Percentiles rank a stretch among this genome's conserved stretches.
phyloP scores from a whole-genome alignment of 2,797 vertebrate species.

The Strix occidentalis region DNA sequence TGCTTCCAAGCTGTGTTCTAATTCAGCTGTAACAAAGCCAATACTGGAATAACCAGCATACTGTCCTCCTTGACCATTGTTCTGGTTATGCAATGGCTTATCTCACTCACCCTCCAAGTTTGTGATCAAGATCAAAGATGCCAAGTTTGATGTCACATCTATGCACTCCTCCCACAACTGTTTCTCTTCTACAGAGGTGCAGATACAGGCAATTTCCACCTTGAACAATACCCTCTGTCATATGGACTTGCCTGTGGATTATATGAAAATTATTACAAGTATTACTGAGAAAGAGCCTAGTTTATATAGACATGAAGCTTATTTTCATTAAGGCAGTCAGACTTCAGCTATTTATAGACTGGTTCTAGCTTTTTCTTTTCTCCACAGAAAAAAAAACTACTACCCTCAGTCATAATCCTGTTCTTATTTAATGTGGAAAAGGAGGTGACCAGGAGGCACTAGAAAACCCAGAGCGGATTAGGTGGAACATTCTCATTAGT shows the following conservation, averaged over 20 bases:
- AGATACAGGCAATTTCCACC: not conserved
- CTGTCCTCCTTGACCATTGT: not conserved
- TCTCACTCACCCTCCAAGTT: not conserved
- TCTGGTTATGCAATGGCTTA: not conserved
- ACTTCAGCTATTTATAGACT: not conserved
- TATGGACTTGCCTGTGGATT: not conserved
- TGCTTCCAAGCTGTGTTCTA: not conserved
- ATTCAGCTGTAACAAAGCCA: not conserved
- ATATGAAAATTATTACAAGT: not conserved
- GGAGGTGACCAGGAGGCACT: not conserved
- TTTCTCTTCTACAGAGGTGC: not conserved
- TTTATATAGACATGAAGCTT: not conserved
- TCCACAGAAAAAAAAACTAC: not conserved
- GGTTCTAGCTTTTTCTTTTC: not conserved
- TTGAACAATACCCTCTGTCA: not conserved
- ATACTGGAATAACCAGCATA: not conserved
- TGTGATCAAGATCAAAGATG: not conserved
- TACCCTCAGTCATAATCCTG: not conserved
- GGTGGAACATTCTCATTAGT: not conserved
- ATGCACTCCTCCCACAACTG: not conserved
- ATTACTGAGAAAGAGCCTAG: not conserved
- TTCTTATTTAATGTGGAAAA: not conserved
- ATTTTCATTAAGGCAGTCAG: not conserved
- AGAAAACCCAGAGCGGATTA: not conserved
- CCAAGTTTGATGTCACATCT: not conserved